Evolutionary conservation across 2,888 invertebrate genomes (phyloP), one percentile per base, ranked within the genome.

Genomic region (Allolobophora icterica): DNA sequence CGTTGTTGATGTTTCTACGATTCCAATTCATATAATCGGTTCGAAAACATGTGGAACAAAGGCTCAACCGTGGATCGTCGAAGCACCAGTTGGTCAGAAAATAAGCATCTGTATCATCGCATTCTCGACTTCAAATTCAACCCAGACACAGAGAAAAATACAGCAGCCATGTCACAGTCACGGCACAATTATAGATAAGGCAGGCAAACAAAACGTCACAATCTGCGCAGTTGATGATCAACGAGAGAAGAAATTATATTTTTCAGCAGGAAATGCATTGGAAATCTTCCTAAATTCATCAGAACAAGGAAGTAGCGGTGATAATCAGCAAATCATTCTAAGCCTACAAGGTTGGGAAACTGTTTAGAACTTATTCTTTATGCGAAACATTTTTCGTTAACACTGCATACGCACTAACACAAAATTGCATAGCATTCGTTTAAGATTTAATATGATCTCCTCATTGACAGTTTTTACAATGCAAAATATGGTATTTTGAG

Each of bases 61-160:
- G 11, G n/a, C 42, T 24, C 42, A 89, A n/a, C 89, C 89, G 6
- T 89, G 89, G 89, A 89, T 42, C 21, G 45, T 89, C 33, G 89
- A 89, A 52, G 89, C 89, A 45, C 52, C 89, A 19, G 89, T 52
- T 38, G 89, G 89, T 33, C 89, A 89, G 52, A 42, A 89, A 40
- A 38, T 89, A 34, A 89, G 38, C 33, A 52, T 24, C n/a, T 42
- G 42, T 40, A 5, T 89, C 33, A 45, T 89, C 2, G 45, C 19
- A 33, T 89, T 89, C 21, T 3, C 35, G 1, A 15, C 87, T 35
- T 17, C 35, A 71, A 71, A 87, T 34, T 35, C 35, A 5, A 87
- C 87, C 0, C 30, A 24, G 87, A 34, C 0, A 35, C 87, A 3
- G 6, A 6, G 15, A 24, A 87, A 35, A 2, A 34, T 87, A 24